Evolutionary conservation across 2,797 vertebrate species (phyloP).

Genomic region (Manis pentadactyla): DNA sequence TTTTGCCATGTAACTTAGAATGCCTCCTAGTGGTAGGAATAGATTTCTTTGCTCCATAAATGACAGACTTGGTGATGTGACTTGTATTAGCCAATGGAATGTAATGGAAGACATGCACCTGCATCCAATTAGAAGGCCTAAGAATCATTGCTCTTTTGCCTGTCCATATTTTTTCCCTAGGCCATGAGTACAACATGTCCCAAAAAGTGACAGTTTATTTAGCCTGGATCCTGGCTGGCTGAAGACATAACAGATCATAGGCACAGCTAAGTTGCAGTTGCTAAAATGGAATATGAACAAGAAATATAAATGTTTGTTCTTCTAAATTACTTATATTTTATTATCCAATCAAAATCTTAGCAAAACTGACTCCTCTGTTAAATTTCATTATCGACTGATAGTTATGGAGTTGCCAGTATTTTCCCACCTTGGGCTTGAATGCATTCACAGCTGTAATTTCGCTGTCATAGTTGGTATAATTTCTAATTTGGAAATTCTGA

Average conservation of each 20-base stretch:
- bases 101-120: background rate
- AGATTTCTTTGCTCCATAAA: background rate
- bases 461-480: background rate
- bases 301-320: background rate
- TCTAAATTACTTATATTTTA: background rate
- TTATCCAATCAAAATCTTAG: background rate
- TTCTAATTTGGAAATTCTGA: constrained; percentile 14
- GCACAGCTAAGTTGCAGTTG: background rate
- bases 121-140: background rate
- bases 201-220: background rate
- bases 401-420: background rate
- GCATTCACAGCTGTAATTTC: background rate
- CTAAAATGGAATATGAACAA: background rate
- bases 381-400: background rate
- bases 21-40: background rate
- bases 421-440: background rate
- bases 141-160: background rate
- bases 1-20: background rate
- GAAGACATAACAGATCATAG: background rate
- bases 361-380: background rate
- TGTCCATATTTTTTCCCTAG: background rate
- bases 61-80: background rate
- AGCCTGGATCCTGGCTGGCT: background rate
- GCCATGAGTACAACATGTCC: background rate
- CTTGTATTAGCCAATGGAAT: background rate